Percentiles rank a stretch among this genome's conserved stretches.
phyloP scores from a whole-genome alignment of 2,888 invertebrate species.

The Arge pagana region DNA sequence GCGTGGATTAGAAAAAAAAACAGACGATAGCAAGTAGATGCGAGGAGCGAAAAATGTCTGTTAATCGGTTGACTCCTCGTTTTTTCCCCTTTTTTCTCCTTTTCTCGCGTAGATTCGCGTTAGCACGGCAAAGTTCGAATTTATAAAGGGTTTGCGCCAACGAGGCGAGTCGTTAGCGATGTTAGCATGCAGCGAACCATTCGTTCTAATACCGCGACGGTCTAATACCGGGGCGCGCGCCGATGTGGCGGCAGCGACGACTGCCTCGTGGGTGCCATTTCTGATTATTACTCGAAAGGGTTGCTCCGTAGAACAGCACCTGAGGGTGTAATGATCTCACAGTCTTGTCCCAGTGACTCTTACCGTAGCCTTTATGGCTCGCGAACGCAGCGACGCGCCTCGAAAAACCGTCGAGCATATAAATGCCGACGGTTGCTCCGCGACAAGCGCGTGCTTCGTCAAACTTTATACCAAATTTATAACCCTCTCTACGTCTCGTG shows the following conservation, averaged over 20 bases:
- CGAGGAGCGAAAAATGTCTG: too few relatives aligned
- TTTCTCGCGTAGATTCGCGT: conserved; percentile 3
- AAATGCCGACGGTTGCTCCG: too few relatives aligned
- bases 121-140: too few relatives aligned
- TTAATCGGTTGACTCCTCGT: too few relatives aligned
- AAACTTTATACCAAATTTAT: too few relatives aligned
- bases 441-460: too few relatives aligned
- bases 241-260: conserved; percentile 28
- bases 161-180: conserved; percentile 43
- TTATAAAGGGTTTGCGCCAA: too few relatives aligned
- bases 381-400: neutral
- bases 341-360: conserved; percentile 9
- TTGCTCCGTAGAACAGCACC: conserved; percentile 52
- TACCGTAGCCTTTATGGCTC: conserved; percentile 4
- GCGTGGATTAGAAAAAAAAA: too few relatives aligned
- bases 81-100: neutral
- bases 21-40: too few relatives aligned
- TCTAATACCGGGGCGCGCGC: neutral
- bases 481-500: too few relatives aligned
- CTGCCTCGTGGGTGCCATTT: conserved; percentile 54
- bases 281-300: conserved; percentile 57
- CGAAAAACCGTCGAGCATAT: too few relatives aligned
- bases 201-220: conserved; percentile 50
- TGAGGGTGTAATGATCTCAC: conserved; percentile 48
- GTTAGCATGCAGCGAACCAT: conserved; percentile 51